Evolutionary conservation across 2,888 invertebrate species (phyloP).

Genomic region (Acanthosepion pharaonis): DNA sequence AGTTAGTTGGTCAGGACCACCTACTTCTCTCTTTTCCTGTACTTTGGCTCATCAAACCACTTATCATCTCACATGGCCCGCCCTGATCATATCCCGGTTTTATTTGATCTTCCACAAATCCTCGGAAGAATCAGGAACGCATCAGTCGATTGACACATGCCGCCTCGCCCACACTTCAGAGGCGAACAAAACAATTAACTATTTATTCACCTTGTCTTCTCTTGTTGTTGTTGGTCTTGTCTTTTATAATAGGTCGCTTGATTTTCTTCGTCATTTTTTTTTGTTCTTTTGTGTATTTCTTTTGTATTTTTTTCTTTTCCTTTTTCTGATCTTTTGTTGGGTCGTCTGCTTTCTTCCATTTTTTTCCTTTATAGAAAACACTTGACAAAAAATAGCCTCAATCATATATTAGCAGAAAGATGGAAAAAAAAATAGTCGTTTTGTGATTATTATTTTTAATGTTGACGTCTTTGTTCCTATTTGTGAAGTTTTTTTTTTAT

Average conservation of each 20-base stretch:
- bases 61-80: background rate
- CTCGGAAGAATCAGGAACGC: background rate
- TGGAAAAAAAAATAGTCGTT: too few species aligned
- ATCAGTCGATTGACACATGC: background rate
- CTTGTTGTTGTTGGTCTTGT: background rate
- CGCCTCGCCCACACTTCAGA: background rate
- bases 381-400: too few species aligned
- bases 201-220: background rate
- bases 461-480: too few species aligned
- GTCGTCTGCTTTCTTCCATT: background rate
- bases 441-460: too few species aligned
- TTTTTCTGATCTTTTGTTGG: background rate
- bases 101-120: slow-evolving; percentile 39
- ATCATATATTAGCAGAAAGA: too few species aligned
- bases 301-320: background rate
- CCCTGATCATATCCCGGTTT: background rate
- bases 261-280: background rate
- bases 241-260: background rate
- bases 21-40: background rate
- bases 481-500: too few species aligned
- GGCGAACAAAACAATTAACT: background rate
- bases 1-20: background rate
- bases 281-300: background rate
- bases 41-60: slow-evolving; percentile 36
- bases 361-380: background rate